Percentiles rank a stretch among this genome's conserved stretches.
phyloP scores from a whole-genome alignment of 37 sponge, comb jelly and placozoan species.

The Cladorhizidae sp. region DNA sequence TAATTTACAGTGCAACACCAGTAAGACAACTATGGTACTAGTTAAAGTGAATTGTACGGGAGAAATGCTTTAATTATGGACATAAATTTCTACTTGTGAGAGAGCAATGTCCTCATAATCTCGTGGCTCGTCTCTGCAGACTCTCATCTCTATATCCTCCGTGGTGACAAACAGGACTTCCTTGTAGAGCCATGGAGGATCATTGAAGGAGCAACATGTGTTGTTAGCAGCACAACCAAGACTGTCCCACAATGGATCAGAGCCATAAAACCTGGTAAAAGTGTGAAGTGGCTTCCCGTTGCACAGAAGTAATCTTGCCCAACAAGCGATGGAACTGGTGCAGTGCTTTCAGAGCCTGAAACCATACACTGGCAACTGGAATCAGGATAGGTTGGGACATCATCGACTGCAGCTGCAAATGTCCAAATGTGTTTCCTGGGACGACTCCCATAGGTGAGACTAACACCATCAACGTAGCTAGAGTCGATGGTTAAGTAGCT shows the following conservation, averaged over 20 bases:
- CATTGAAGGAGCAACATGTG: conserved; percentile 42
- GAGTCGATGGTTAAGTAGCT: neutral
- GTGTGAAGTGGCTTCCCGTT: neutral
- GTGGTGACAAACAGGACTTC: conserved; percentile 7
- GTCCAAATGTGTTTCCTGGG: conserved; percentile 10
- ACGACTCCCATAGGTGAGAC: conserved; percentile 5
- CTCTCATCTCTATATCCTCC: conserved; percentile 56
- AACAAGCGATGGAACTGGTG: neutral
- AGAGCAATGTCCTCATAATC: neutral
- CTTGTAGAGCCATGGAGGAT: conserved; percentile 57
- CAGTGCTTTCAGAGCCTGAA: neutral
- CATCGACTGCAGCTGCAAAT: neutral
- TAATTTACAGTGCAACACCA: no score
- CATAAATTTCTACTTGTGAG: neutral
- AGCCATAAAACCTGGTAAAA: neutral
- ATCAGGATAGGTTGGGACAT: neutral
- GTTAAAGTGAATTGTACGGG: no score
- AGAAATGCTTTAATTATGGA: no score
- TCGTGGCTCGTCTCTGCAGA: conserved; percentile 6
- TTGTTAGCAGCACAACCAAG: conserved; percentile 30
- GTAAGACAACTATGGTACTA: no score
- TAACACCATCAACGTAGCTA: conserved; percentile 9
- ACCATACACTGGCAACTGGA: neutral
- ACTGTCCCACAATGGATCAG: conserved; percentile 57
- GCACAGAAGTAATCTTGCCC: conserved; percentile 6